Evolutionary conservation across 2,113 vertebrate species (phyloP).

Genomic region (Conger conger): DNA sequence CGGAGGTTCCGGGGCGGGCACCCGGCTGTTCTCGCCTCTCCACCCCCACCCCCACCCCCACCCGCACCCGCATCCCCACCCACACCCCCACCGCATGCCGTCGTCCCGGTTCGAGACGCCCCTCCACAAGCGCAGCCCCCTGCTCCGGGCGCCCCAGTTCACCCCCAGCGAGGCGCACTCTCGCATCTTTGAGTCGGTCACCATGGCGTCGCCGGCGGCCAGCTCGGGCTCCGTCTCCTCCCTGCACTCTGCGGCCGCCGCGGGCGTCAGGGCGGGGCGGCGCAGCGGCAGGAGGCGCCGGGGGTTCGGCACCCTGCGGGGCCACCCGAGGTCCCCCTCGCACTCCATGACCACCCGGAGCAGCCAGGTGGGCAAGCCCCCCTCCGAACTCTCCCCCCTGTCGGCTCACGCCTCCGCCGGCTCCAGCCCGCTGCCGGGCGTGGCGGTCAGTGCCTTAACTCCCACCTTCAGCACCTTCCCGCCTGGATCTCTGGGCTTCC

Average conservation of each 20-base stretch:
- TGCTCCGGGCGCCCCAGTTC: slow-evolving; percentile 88
- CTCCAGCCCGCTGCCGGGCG: slow-evolving; percentile 34
- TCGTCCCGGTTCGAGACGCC: slow-evolving; percentile 83
- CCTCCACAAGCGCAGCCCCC: slow-evolving; percentile 85
- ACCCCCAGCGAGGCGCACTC: slow-evolving; percentile 96
- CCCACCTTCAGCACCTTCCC: slow-evolving; percentile 72
- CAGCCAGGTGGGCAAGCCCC: slow-evolving; percentile 71
- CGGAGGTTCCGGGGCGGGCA: slow-evolving; percentile 61
- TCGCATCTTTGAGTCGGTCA: slow-evolving; percentile 94
- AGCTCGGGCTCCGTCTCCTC: slow-evolving; percentile 74
- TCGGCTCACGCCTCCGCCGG: slow-evolving; percentile 68
- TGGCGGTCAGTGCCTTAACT: slow-evolving; percentile 95
- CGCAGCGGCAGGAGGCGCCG: slow-evolving; percentile 68
- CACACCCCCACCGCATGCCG: slow-evolving; percentile 60
- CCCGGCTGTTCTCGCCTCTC: slow-evolving; percentile 83
- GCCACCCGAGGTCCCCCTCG: slow-evolving; percentile 86
- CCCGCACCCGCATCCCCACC: slow-evolving; percentile 61
- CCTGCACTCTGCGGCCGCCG: slow-evolving; percentile 67
- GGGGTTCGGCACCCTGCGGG: slow-evolving; percentile 21
- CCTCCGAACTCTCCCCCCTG: slow-evolving; percentile 73
- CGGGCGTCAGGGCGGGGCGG: slow-evolving; percentile 64
- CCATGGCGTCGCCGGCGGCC: slow-evolving; percentile 73
- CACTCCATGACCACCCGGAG: slow-evolving; percentile 97
- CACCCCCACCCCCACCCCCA: slow-evolving; percentile 61
- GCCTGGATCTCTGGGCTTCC: slow-evolving; percentile 51